Evolutionary conservation across 2,888 invertebrate genomes (phyloP).

Genomic region (Leptinotarsa tumamoca): DNA sequence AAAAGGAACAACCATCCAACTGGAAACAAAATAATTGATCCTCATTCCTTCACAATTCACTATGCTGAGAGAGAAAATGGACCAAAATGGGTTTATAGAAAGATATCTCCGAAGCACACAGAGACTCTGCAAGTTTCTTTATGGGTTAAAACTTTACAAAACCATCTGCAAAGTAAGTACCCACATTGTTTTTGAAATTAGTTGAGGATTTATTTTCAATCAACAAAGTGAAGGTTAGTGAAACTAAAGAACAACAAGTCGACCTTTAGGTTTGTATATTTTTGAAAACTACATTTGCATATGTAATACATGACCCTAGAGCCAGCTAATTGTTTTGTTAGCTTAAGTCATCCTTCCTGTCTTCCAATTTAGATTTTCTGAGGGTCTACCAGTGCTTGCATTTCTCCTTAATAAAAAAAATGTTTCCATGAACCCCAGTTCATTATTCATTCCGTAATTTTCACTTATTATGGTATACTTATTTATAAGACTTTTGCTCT

Average conservation of each 20-base stretch:
- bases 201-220: too few relatives aligned
- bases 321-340: too few relatives aligned
- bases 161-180: conserved; percentile 68
- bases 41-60: conserved; percentile 72
- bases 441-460: too few relatives aligned
- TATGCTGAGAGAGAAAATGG: conserved; percentile 71
- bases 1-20: conserved; percentile 63
- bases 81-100: conserved; percentile 72
- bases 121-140: conserved; percentile 73
- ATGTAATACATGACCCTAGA: background rate
- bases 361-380: too few relatives aligned
- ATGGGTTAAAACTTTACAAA: conserved; percentile 73
- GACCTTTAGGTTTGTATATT: conserved; percentile 2
- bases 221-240: too few relatives aligned
- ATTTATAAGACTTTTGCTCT: too few relatives aligned
- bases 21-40: conserved; percentile 60
- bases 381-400: too few relatives aligned
- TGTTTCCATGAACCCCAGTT: too few relatives aligned
- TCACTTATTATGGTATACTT: too few relatives aligned
- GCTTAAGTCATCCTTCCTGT: too few relatives aligned
- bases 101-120: conserved; percentile 71
- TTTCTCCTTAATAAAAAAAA: too few relatives aligned
- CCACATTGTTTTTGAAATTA: background rate
- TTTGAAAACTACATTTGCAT: background rate
- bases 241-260: background rate